These are phyloP conservation scores for Lepidocolaptes lacrymiger DNA, from an alignment of 2,797 vertebrate species.

Conservation along the genomic window DNA sequence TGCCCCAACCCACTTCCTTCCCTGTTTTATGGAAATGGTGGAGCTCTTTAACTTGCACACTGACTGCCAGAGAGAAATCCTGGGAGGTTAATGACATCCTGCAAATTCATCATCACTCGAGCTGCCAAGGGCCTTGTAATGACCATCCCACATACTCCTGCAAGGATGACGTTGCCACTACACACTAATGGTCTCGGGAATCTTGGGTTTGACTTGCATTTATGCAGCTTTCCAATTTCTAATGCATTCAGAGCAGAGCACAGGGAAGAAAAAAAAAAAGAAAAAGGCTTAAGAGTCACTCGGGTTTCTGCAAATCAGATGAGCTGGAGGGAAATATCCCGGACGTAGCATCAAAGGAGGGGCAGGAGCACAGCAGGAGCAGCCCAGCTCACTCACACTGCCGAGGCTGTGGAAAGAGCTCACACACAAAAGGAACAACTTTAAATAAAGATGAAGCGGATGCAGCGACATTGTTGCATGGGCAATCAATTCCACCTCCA, in stretches of 20 bases:
- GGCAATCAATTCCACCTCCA: not conserved
- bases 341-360: not conserved
- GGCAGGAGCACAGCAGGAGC: conserved; percentile 26
- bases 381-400: not conserved
- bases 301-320: conserved; percentile 3
- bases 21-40: not conserved
- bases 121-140: not conserved
- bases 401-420: not conserved
- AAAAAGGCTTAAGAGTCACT: not conserved
- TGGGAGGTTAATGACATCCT: conserved; percentile 19
- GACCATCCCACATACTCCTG: not conserved
- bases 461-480: not conserved
- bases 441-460: conserved; percentile 59
- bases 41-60: not conserved
- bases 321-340: not conserved
- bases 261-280: rapidly evolving
- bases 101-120: conserved; percentile 11
- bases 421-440: conserved; percentile 19
- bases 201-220: not conserved
- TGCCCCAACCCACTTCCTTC: not conserved
- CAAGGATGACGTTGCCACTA: not conserved
- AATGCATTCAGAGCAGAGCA: not conserved
- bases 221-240: not conserved
- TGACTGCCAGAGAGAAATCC: conserved; percentile 9
- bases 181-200: not conserved